Base-by-base conservation (phyloP, 2,797 vertebrate species). In the Telmatherina bonti region DNA sequence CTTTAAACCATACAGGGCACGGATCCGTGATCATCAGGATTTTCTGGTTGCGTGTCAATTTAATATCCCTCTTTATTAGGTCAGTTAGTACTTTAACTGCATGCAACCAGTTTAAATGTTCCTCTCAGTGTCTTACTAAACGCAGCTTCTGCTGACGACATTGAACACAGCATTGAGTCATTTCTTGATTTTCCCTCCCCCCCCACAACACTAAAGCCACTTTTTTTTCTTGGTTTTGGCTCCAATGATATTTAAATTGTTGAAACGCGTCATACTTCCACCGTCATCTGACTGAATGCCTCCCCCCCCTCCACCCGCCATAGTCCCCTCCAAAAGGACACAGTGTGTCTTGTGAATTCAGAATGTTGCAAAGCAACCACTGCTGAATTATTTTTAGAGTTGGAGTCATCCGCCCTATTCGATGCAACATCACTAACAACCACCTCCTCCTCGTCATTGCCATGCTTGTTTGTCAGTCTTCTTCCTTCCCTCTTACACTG, bases 371-470 rank as follows among this genome's bases (percentile, higher is more conserved):
- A 45, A 80, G 61, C 67, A 53, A 62, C 65, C 16, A 15, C 13
- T 73, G 62, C 24, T 20, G 68, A 29, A 18, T 71, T 88, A 89
- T 88, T 87, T 88, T 82, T 82, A 83, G 86, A 51, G 30, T 26
- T 45, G 5, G 27, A 81, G 59, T 84, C 84, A 74, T 41, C 53
- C 35, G 11, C 45, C 26, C 35, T 63, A 47, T 61, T 62, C 63
- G 33, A 35, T 60, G 36, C 71, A 76, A 82, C 85, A 68, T 82
- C 65, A 68, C 67, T 27, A 64, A 57, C 69, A 9, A 67, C 71
- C 78, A 43, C 81, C 76, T 59, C 82, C 81, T 67, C 85, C 72
- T 81, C 82, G 74, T 82, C 73, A 18, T 66, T 20, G 31, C 53
- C 63, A 5, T 79, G 70, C 18, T 8, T 43, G 71, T 71, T 60